These are phyloP conservation scores for Linyphia triangularis DNA, from an alignment of 2,888 invertebrate species.

Conservation along the genomic window DNA sequence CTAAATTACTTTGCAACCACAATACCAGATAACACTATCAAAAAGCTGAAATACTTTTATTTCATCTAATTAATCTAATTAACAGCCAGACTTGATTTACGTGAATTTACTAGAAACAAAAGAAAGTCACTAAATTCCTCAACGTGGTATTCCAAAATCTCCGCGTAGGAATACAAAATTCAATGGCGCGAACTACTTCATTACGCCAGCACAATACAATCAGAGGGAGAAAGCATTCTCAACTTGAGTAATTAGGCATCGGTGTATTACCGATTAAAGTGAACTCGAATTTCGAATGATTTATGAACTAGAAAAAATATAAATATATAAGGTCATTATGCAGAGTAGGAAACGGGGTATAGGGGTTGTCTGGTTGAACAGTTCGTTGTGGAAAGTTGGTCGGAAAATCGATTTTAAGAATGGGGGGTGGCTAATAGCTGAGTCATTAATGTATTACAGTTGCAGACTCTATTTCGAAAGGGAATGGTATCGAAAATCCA, in stretches of 20 bases:
- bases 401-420: background rate
- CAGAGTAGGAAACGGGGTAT: background rate
- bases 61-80: conserved; percentile 1
- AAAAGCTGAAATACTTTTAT: too few species aligned
- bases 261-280: background rate
- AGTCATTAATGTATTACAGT: conserved; percentile 1
- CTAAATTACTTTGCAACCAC: background rate
- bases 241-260: conserved; percentile 27
- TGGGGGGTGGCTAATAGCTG: background rate
- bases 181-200: conserved; percentile 31
- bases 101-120: background rate
- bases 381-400: conserved; percentile 20
- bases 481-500: background rate
- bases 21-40: background rate
- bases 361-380: conserved; percentile 3
- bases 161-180: background rate
- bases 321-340: background rate
- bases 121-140: background rate
- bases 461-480: background rate
- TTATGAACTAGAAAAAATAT: conserved; percentile 5
- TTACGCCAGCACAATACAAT: background rate
- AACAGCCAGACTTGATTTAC: background rate
- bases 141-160: background rate
- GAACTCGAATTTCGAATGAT: conserved; percentile 27
- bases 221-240: background rate